These are phyloP conservation scores for Agrochola litura DNA, from an alignment of 2,888 invertebrate species.

Conservation along the genomic window DNA sequence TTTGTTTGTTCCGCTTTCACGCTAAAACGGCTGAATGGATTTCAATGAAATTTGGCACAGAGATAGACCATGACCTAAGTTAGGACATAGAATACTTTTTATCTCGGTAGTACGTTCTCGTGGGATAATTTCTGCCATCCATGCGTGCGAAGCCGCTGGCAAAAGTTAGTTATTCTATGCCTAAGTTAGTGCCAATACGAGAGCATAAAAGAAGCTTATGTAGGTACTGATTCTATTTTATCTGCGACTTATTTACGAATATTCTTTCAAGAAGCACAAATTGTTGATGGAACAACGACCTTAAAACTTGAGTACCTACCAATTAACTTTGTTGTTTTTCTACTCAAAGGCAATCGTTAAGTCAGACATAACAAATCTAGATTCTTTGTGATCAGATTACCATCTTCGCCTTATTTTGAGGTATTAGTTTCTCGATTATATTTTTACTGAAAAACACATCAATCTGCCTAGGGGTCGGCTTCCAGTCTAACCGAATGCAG, in stretches of 20 bases:
- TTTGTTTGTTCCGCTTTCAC: no score
- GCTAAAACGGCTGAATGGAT: no score
- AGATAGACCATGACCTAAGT: no score
- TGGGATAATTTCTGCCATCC: no score
- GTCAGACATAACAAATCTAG: not conserved
- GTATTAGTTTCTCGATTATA: not conserved
- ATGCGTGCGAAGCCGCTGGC: no score
- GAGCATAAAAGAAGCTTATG: not conserved
- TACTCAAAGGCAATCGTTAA: not conserved
- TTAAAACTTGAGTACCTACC: not conserved
- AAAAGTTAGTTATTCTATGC: no score
- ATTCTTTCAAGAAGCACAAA: not conserved
- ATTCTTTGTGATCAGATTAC: conserved; percentile 31
- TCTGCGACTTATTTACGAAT: not conserved
- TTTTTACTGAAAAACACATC: not conserved
- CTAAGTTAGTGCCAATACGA: not conserved
- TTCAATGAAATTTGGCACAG: no score
- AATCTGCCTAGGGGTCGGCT: no score
- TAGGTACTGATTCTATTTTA: not conserved
- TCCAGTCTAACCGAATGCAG: no score
- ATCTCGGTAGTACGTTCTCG: no score
- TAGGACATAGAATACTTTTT: no score
- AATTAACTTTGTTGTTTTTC: not conserved
- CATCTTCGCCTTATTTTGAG: conserved; percentile 15
- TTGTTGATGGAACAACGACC: not conserved